phyloP scores from a whole-genome alignment of 2,888 invertebrate genomes.

The Caenorhabditis virilis region DNA sequence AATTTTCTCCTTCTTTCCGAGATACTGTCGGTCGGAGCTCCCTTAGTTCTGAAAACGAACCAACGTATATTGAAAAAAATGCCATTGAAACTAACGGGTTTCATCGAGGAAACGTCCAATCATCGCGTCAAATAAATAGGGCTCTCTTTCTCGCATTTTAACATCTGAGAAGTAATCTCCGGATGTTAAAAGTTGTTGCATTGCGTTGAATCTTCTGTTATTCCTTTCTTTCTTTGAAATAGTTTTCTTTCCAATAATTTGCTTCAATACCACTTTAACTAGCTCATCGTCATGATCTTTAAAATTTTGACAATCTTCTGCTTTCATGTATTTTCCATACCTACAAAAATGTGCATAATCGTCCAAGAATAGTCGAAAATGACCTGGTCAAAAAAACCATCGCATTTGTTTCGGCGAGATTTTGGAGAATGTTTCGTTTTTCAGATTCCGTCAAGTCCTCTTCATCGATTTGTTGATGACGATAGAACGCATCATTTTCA shows the following conservation, averaged over 20 bases:
- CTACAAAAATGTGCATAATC: conserved; percentile 30
- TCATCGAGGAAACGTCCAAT: conserved; percentile 84
- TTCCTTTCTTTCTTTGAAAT: conserved; percentile 4
- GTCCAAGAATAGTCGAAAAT: neutral
- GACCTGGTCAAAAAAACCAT: conserved; percentile 55
- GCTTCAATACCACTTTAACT: conserved; percentile 30
- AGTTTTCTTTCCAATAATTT: conserved; percentile 9
- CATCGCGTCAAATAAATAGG: conserved; percentile 85
- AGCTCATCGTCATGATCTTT: conserved; percentile 31
- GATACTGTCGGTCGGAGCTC: conserved; percentile 57
- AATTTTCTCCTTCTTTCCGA: conserved; percentile 25
- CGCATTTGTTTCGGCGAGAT: conserved; percentile 39
- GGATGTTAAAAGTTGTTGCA: conserved; percentile 48
- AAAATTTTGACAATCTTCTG: conserved; percentile 39
- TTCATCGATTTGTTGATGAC: conserved; percentile 53
- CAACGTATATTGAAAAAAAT: neutral
- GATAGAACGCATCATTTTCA: conserved; percentile 49
- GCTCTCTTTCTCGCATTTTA: conserved; percentile 91
- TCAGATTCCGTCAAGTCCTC: conserved; percentile 49
- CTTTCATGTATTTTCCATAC: conserved; percentile 40
- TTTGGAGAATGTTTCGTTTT: conserved; percentile 41
- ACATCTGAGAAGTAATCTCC: conserved; percentile 82
- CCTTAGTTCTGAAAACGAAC: conserved; percentile 47
- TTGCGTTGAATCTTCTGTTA: conserved; percentile 56
- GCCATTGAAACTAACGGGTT: conserved; percentile 71